phyloP scores from a whole-genome alignment of 2,888 invertebrate species.

The Stenurella melanura region DNA sequence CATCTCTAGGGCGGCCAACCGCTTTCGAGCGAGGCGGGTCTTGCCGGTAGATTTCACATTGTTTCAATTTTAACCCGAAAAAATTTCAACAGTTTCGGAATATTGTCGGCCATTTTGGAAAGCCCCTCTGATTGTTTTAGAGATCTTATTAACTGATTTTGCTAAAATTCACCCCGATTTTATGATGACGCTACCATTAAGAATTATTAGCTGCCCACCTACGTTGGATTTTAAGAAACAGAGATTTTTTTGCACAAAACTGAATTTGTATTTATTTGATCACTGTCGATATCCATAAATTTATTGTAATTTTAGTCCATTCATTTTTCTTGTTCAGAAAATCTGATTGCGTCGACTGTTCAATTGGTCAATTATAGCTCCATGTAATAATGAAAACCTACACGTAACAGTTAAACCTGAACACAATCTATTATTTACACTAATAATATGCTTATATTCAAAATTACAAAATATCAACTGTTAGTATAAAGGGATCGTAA shows the following conservation, averaged over 20 bases:
- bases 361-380: no score
- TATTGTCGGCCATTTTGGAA: constrained; percentile 72
- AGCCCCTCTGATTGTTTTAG: constrained; percentile 71
- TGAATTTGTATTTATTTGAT: no score
- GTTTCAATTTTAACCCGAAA: constrained; percentile 67
- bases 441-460: no score
- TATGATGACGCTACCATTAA: constrained; percentile 19
- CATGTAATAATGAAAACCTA: no score
- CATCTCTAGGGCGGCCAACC: constrained; percentile 57
- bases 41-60: constrained; percentile 66
- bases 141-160: constrained; percentile 73
- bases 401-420: no score
- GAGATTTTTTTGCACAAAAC: neutral
- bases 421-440: no score
- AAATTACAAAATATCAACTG: no score
- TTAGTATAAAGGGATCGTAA: no score
- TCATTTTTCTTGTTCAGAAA: no score
- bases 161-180: constrained; percentile 58
- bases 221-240: neutral
- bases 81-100: constrained; percentile 60
- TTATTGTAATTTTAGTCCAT: neutral
- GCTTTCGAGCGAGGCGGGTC: constrained; percentile 50
- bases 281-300: neutral
- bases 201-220: constrained; percentile 11
- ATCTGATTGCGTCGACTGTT: no score